Evolutionary conservation across 2,888 invertebrate genomes (phyloP).

Genomic region (Blera fallax): DNA sequence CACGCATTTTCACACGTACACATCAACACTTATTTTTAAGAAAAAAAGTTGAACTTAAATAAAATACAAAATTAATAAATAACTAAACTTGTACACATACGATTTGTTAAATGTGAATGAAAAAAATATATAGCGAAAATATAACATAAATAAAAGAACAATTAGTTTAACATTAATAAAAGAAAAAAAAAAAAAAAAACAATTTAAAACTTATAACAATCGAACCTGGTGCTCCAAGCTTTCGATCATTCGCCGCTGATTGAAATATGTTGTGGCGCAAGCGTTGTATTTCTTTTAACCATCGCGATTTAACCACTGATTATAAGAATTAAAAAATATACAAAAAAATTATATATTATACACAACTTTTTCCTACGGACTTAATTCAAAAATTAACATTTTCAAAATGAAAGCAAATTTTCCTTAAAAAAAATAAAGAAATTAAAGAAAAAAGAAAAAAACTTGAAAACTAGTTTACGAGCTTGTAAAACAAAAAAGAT

Average conservation of each 20-base stretch:
- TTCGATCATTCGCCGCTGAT: slow-evolving; percentile 67
- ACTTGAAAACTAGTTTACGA: slow-evolving; percentile 43
- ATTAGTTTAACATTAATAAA: slow-evolving; percentile 23
- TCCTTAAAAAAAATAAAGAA: slow-evolving; percentile 16
- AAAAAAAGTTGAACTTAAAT: slow-evolving; percentile 32
- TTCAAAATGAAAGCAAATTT: slow-evolving; percentile 34
- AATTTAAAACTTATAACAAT: slow-evolving; percentile 57
- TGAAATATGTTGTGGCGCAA: slow-evolving; percentile 59
- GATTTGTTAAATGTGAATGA: slow-evolving; percentile 63
- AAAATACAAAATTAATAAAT: slow-evolving; percentile 18
- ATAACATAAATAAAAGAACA: slow-evolving; percentile 21
- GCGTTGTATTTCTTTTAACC: slow-evolving; percentile 64
- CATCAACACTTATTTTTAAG: slow-evolving; percentile 26
- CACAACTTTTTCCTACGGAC: slow-evolving; percentile 66
- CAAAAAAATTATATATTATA: slow-evolving; percentile 38
- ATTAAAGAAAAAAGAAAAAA: slow-evolving; percentile 1
- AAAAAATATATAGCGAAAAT: slow-evolving; percentile 41
- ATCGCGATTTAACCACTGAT: slow-evolving; percentile 56
- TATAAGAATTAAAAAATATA: slow-evolving; percentile 49
- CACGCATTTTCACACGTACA: not conserved
- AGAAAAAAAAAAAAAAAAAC: slow-evolving; percentile 11
- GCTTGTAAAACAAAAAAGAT: slow-evolving; percentile 59
- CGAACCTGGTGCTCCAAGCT: slow-evolving; percentile 70
- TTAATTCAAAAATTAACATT: slow-evolving; percentile 29
- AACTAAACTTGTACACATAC: slow-evolving; percentile 52